These are phyloP conservation scores for Nylanderia fulva DNA, from an alignment of 1,140 invertebrate genomes.

Conservation along the genomic window DNA sequence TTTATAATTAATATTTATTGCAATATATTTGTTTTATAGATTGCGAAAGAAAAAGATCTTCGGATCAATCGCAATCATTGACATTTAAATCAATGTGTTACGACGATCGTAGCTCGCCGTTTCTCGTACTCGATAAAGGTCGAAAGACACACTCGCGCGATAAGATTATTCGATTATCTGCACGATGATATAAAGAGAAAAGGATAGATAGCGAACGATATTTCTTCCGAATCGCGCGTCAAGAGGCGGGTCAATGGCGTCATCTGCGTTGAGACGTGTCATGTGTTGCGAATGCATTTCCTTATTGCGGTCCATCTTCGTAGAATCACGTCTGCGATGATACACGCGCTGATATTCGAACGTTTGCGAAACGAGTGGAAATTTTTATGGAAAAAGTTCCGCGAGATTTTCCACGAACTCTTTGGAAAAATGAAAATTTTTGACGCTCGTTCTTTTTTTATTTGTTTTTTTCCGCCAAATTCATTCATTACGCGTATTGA, in stretches of 20 bases:
- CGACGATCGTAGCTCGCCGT: too few relatives aligned
- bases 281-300: slow-evolving; percentile 34
- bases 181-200: slow-evolving; percentile 2
- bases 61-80: background rate
- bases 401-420: background rate
- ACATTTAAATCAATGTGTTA: background rate
- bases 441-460: background rate
- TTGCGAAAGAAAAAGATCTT: background rate
- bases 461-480: background rate
- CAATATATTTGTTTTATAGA: background rate
- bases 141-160: background rate
- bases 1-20: background rate
- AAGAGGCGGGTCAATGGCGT: slow-evolving; percentile 35
- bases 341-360: slow-evolving; percentile 21
- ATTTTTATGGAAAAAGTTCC: background rate
- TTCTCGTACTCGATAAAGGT: background rate
- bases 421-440: background rate
- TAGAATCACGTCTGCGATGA: slow-evolving; percentile 10
- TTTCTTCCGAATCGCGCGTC: background rate
- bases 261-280: slow-evolving; percentile 38
- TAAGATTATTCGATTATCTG: slow-evolving; percentile 46
- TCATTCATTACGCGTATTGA: background rate
- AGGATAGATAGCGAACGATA: background rate
- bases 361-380: background rate
- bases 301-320: slow-evolving; percentile 64